Conservation (phyloP, 2,113 vertebrate genomes). For the Leptobrachium leishanense region DNA sequence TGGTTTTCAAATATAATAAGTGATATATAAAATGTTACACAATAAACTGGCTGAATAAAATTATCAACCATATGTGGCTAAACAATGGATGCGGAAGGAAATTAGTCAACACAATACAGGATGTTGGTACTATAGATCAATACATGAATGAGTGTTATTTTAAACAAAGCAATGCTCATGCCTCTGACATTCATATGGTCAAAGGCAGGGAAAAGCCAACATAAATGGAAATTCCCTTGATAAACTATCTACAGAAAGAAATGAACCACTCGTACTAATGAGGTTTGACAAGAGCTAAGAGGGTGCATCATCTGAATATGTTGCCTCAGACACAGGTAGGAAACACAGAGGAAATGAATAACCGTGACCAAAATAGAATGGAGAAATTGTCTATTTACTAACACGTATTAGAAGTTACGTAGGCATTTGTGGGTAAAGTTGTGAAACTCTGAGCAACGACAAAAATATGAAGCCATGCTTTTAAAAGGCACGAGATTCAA, state of each 20-base stretch:
- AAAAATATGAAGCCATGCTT: background rate
- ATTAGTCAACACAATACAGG: too few relatives aligned
- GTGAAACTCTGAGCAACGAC: conserved; percentile 15
- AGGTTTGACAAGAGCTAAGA: background rate
- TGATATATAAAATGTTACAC: too few relatives aligned
- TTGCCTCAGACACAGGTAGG: background rate
- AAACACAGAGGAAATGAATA: conserved; percentile 24
- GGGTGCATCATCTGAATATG: background rate
- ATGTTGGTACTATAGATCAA: too few relatives aligned
- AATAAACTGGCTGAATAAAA: too few relatives aligned
- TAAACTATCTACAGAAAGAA: too few relatives aligned
- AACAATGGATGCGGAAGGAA: too few relatives aligned
- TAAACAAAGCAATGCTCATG: background rate
- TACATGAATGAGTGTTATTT: too few relatives aligned
- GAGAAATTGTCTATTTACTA: conserved; percentile 15
- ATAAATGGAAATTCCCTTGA: background rate
- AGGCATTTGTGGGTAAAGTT: conserved; percentile 6
- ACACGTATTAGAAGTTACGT: conserved; percentile 3
- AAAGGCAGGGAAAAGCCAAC: background rate
- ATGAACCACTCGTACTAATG: background rate
- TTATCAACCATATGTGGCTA: too few relatives aligned
- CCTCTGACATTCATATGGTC: background rate
- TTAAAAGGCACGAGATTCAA: background rate
- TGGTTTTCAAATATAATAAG: too few relatives aligned
- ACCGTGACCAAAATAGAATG: conserved; percentile 23